Conservation (phyloP, 2,888 invertebrate species). For the Nephrotoma flavescens region DNA sequence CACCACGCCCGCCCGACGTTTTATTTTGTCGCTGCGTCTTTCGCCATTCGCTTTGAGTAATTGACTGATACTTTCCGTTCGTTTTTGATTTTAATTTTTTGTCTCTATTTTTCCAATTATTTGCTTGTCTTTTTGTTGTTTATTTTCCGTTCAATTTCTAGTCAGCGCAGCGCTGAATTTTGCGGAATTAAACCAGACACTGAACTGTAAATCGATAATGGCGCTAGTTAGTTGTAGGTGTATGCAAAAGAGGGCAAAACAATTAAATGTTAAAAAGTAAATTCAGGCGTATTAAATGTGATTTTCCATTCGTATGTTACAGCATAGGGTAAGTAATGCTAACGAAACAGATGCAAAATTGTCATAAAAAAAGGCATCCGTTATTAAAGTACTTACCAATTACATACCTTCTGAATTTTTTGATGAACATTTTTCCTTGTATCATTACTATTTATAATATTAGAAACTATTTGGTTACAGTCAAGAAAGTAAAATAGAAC, state of each 20-base stretch:
- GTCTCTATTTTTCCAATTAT: neutral
- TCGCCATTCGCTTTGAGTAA: neutral
- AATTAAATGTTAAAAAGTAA: neutral
- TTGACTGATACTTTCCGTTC: neutral
- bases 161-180: neutral
- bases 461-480: no score
- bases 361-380: no score
- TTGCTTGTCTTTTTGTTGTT: neutral
- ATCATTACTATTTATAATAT: no score
- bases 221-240: neutral
- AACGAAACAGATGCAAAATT: no score
- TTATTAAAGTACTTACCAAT: no score
- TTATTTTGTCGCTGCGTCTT: slow-evolving; percentile 4
- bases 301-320: no score
- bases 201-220: neutral
- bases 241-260: neutral
- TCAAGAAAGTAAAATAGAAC: no score
- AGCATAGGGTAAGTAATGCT: no score
- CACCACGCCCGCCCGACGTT: slow-evolving; percentile 10
- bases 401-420: no score
- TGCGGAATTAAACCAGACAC: neutral
- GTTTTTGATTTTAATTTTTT: neutral
- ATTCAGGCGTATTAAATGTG: neutral
- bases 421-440: no score
- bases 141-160: neutral